These are phyloP conservation scores for Rousettus madagascariensis DNA, from an alignment of 2,797 vertebrate genomes.

Conservation along the genomic window DNA sequence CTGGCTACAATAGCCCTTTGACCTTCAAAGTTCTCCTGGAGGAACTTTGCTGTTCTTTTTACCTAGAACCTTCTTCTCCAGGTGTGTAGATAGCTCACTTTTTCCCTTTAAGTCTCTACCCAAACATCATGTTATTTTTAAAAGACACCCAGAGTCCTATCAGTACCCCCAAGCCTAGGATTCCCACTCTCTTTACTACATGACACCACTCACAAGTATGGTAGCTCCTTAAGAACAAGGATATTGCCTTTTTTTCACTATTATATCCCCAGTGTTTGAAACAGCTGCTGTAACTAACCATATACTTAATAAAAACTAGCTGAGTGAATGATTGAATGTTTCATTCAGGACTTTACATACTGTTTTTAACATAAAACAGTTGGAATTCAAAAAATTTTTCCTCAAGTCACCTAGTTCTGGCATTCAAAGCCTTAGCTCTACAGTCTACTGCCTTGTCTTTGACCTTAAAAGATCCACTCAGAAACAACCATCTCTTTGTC, in stretches of 20 bases:
- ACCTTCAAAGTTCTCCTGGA: background rate
- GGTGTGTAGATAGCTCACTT: background rate
- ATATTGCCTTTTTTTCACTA: background rate
- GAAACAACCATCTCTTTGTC: background rate
- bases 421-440: background rate
- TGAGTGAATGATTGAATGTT: background rate
- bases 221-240: background rate
- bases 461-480: background rate
- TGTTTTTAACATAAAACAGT: background rate
- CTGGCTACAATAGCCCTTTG: fast-evolving
- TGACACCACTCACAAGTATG: background rate
- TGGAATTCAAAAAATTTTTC: background rate
- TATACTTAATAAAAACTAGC: background rate
- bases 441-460: background rate
- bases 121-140: background rate
- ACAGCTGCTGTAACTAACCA: background rate
- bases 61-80: background rate
- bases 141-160: background rate
- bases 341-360: background rate
- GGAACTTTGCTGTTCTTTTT: background rate
- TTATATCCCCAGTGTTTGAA: background rate
- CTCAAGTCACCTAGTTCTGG: background rate
- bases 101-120: background rate
- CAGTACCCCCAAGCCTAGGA: background rate
- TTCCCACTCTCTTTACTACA: background rate